A percentile compares a stretch with the other conserved stretches of the same genome.
These are phyloP conservation scores for Monochamus alternatus DNA, from an alignment of 2,888 invertebrate species.

Conservation along the genomic window DNA sequence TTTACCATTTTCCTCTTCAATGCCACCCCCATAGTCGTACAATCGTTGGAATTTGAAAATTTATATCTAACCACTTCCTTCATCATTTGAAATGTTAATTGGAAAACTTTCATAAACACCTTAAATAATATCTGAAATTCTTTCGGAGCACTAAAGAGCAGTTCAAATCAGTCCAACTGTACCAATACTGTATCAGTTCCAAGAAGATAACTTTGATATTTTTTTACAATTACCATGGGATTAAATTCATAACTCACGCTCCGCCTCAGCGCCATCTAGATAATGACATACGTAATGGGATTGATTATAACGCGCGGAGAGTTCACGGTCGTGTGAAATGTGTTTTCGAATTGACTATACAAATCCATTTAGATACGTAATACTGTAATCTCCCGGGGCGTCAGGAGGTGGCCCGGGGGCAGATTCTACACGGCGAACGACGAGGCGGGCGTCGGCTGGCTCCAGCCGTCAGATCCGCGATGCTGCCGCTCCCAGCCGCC, in stretches of 20 bases:
- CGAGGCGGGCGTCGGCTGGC: not conserved
- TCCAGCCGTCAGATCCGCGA: not conserved
- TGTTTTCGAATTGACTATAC: conserved; percentile 19
- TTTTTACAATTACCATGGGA: not conserved
- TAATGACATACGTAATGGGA: conserved; percentile 2
- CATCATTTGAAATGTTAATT: too few species aligned
- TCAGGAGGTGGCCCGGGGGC: not conserved
- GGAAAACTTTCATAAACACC: too few species aligned
- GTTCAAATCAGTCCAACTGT: too few species aligned
- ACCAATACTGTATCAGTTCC: not conserved
- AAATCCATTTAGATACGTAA: conserved; percentile 27
- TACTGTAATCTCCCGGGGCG: conserved; percentile 14
- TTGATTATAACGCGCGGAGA: conserved; percentile 7
- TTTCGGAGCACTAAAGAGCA: too few species aligned
- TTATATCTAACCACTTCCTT: too few species aligned
- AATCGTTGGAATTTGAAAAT: too few species aligned
- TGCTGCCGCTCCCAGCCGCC: conserved; percentile 9
- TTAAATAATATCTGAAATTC: too few species aligned
- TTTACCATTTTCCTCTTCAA: too few species aligned
- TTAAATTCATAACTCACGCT: not conserved
- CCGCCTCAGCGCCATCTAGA: not conserved
- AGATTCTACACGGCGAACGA: conserved; percentile 1
- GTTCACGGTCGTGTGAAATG: conserved; percentile 16
- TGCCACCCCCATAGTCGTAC: too few species aligned
- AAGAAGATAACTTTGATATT: not conserved